Percentiles rank a stretch among this genome's conserved stretches.
These are phyloP conservation scores for Hydrozoanthus gracilis DNA, from an alignment of 92 coral and sea anemone genomes.

Conservation along the genomic window DNA sequence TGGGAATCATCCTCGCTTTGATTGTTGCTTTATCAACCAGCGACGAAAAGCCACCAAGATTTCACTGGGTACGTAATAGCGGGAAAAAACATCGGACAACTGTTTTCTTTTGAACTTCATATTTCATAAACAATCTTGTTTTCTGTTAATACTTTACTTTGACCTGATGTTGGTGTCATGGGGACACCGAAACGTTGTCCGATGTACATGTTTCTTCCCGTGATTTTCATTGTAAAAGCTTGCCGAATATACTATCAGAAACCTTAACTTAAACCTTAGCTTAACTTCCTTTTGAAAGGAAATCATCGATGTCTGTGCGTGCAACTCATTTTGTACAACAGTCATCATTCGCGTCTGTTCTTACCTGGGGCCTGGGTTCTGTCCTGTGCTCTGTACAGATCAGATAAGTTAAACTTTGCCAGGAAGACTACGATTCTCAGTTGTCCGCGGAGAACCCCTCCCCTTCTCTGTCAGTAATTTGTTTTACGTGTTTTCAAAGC, in stretches of 20 bases:
- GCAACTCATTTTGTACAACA: not conserved
- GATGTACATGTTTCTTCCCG: no score
- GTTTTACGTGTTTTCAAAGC: no score
- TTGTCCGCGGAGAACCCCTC: no score
- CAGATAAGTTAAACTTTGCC: not conserved
- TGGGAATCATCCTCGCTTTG: constrained; percentile 77
- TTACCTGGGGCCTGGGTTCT: not conserved
- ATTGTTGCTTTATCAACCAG: constrained; percentile 77
- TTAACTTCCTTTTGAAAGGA: not conserved
- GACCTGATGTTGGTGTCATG: not conserved
- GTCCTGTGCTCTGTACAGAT: not conserved
- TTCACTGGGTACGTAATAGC: constrained; percentile 75
- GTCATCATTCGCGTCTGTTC: not conserved
- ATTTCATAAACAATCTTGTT: not conserved
- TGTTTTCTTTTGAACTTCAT: not conserved
- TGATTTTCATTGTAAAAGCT: no score
- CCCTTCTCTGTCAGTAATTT: no score
- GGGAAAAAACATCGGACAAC: not conserved
- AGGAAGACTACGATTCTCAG: no score
- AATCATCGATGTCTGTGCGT: no score
- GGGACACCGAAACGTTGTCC: no score
- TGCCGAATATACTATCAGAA: no score
- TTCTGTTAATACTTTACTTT: not conserved
- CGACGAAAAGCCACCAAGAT: constrained; percentile 70
- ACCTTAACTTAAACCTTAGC: not conserved